Base-by-base conservation (phyloP, 2,888 invertebrate species). In the Trachelus troglodyta region DNA sequence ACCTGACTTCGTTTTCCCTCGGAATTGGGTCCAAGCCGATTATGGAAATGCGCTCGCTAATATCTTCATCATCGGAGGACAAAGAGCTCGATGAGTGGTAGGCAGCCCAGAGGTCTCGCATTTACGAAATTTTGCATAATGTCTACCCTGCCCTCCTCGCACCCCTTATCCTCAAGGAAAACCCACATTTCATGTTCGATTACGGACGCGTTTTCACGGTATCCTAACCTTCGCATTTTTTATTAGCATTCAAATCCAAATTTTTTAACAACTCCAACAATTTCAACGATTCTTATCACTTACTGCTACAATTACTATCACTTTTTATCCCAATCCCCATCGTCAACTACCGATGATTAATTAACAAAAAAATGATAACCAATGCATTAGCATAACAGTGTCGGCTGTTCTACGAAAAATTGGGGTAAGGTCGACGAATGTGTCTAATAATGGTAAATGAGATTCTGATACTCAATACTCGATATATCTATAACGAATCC, bases 41-140 rank as follows among this genome's bases (percentile, higher is more conserved):
- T 78, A 78, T 78, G 78, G 78, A 78, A 73, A 78, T 78, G 75
- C 74, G 75, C 73, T 56, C 73, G 75, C 73, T 76, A 78, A 78
- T 78, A 78, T 78, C 78, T 78, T 56, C 78, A 76, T 78, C 78
- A 73, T 76, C 78, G 75, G 15, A 75, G 75, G 75, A 78, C 78
- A 78, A 78, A 78, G 78, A 78, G 78, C 31, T 35, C 71, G 71
- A 31, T 31, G 71, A 71, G 34, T 71, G 31, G 71, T 31, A 71
- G 31, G 75, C 71, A 69, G 35, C 71, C 68, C 15, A 33, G 71
- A 31, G 69, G 34, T 35, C 56, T 56, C 78, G 78, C 75, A 75
- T 69, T 34, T 33, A n/a, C 69, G 34, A 68, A 73, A 69, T 69
- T 77, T 75, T 75, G 77, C 74, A 77, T 77, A 69, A 69, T 69